Conservation (phyloP, 1,140 invertebrate genomes). For the honey bee (Apis mellifera) region Amel_HAv3.1 CM009937.2:12508501-12509000, state of each 20-base stretch:
- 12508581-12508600: neutral
- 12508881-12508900: too few relatives aligned
- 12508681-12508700: neutral
- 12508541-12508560: neutral
- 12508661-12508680: neutral
- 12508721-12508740: neutral
- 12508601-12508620: neutral
- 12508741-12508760: too few relatives aligned
- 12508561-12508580: neutral
- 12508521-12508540: neutral
- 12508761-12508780: neutral
- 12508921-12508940: too few relatives aligned
- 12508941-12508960: too few relatives aligned
- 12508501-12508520: neutral
- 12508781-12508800: neutral
- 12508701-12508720: too few relatives aligned
- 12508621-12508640: neutral
- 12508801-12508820: too few relatives aligned
- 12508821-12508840: too few relatives aligned
- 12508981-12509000: too few relatives aligned
- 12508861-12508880: too few relatives aligned
- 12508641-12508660: neutral
- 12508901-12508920: too few relatives aligned
- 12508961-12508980: too few relatives aligned
- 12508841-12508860: too few relatives aligned